phyloP scores from a whole-genome alignment of 2,888 invertebrate genomes.

The Diarsia brunnea region DNA sequence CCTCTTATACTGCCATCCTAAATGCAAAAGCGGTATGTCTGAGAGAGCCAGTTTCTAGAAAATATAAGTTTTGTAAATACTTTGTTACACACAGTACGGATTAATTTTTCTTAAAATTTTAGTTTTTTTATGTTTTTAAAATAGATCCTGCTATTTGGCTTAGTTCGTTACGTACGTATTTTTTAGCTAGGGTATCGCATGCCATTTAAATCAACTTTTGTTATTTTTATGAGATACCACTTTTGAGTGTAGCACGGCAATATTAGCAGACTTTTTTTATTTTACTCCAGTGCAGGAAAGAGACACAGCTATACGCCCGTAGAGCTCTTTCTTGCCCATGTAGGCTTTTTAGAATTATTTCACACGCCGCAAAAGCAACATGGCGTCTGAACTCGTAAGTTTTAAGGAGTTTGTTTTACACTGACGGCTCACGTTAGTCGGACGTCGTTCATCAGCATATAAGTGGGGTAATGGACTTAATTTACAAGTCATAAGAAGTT shows the following conservation, averaged over 20 bases:
- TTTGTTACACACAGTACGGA: too few relatives aligned
- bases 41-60: too few relatives aligned
- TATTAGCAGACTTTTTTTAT: background rate
- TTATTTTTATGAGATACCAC: too few relatives aligned
- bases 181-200: too few relatives aligned
- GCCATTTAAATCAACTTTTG: too few relatives aligned
- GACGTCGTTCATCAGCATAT: constrained; percentile 59
- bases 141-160: too few relatives aligned
- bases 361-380: constrained; percentile 37
- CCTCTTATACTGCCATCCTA: background rate
- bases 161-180: too few relatives aligned
- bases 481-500: constrained; percentile 59
- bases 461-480: constrained; percentile 53
- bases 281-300: background rate
- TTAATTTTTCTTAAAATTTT: too few relatives aligned
- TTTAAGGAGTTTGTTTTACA: constrained; percentile 57
- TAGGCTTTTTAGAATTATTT: constrained; percentile 36
- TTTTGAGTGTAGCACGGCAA: too few relatives aligned
- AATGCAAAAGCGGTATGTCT: too few relatives aligned
- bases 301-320: background rate
- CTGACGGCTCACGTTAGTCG: constrained; percentile 46
- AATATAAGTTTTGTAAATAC: too few relatives aligned
- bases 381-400: constrained; percentile 41
- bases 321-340: background rate
- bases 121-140: too few relatives aligned